Conservation (phyloP, 1,140 invertebrate species). For the Adoxophyes honmai region DNA sequence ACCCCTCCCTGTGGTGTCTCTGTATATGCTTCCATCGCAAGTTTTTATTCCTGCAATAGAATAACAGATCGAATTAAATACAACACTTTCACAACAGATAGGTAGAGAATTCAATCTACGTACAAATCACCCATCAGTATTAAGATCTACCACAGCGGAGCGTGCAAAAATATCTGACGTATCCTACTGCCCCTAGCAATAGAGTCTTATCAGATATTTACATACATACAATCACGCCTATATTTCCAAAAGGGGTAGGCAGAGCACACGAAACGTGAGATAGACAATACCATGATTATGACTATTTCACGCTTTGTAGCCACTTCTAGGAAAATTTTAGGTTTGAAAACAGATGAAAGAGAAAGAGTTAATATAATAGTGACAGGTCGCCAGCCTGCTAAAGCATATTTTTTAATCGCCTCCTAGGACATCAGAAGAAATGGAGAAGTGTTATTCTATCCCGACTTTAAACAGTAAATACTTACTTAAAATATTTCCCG, state of each 20-base stretch:
- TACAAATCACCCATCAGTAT: not conserved
- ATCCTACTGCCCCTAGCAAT: too few species aligned
- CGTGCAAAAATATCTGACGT: too few species aligned
- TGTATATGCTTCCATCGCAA: conserved; percentile 31
- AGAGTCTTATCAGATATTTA: too few species aligned
- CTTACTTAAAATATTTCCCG: conserved; percentile 51
- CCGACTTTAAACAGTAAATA: conserved; percentile 12
- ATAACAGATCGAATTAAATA: not conserved
- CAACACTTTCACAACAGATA: not conserved
- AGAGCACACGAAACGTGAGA: too few species aligned
- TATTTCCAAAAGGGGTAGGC: too few species aligned
- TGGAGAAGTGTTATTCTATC: not conserved
- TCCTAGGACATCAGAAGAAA: not conserved
- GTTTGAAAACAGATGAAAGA: too few species aligned
- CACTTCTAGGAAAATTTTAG: too few species aligned
- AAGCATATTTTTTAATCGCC: not conserved
- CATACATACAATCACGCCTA: too few species aligned
- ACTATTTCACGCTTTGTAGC: too few species aligned
- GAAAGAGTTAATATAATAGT: too few species aligned
- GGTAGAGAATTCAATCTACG: not conserved
- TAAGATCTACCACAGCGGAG: too few species aligned
- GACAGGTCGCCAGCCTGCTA: not conserved
- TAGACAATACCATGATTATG: too few species aligned
- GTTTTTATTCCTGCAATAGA: conserved; percentile 34
- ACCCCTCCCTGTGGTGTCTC: conserved; percentile 31